Conservation (phyloP, 2,797 vertebrate genomes). For the Petrocephalus schoutedeni region DNA sequence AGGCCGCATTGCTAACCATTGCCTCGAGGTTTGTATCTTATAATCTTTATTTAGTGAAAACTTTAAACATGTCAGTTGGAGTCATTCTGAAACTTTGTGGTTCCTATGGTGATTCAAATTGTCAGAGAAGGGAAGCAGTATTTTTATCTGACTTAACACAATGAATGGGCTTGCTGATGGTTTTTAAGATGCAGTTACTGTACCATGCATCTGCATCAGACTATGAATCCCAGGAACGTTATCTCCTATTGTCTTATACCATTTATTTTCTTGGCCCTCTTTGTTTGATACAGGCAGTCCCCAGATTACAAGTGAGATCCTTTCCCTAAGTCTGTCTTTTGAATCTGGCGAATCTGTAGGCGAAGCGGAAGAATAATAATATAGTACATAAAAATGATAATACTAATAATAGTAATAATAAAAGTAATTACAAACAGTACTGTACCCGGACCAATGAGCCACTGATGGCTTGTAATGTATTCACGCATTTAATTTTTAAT, state of each 20-base stretch:
- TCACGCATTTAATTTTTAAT: neutral
- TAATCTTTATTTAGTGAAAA: conserved; percentile 2
- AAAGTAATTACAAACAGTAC: neutral
- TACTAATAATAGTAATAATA: neutral
- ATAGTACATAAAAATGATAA: neutral
- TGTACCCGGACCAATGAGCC: neutral
- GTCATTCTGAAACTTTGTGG: neutral
- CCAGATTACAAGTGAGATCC: neutral
- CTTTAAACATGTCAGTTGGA: conserved; percentile 1
- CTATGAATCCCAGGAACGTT: neutral
- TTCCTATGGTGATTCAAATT: conserved; percentile 3
- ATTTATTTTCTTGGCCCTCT: neutral
- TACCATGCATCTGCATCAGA: neutral
- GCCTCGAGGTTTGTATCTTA: neutral
- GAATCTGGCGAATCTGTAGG: neutral
- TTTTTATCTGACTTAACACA: neutral
- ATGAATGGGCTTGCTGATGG: neutral
- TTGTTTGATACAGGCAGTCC: neutral
- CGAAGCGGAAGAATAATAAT: neutral
- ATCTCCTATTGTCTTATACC: neutral
- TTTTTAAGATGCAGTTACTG: neutral
- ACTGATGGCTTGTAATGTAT: neutral
- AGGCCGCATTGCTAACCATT: neutral
- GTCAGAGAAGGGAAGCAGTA: neutral
- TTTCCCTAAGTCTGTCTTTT: neutral